Percentiles rank a stretch among this genome's conserved stretches.
Evolutionary conservation across 2,113 vertebrate species (phyloP).

Genomic region (Peromyscus leucopus): DNA sequence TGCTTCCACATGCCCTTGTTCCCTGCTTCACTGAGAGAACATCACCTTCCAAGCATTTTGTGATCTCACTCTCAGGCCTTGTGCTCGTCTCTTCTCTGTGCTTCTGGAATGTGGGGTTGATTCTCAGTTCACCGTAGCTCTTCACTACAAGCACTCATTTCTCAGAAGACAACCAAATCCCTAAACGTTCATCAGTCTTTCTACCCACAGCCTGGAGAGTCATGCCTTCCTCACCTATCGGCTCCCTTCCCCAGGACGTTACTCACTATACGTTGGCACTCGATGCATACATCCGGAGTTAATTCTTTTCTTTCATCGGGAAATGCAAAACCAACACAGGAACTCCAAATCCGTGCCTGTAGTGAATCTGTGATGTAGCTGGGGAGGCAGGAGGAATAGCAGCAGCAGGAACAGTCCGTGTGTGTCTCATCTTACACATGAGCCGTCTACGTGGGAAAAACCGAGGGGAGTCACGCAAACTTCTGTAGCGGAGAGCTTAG

Average conservation of each 20-base stretch:
- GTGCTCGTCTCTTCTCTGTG: background rate
- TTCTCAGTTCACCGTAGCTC: background rate
- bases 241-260: background rate
- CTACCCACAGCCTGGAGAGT: background rate
- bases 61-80: background rate
- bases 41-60: background rate
- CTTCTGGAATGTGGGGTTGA: background rate
- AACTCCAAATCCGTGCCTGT: background rate
- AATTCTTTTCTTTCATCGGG: constrained; percentile 43
- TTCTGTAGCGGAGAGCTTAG: background rate
- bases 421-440: background rate
- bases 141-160: background rate
- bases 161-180: background rate
- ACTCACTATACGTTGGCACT: background rate
- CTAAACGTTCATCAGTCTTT: background rate
- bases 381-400: background rate
- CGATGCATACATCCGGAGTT: background rate
- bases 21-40: background rate
- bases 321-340: background rate
- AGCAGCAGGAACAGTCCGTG: background rate
- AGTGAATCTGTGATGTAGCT: background rate
- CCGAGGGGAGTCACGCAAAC: background rate
- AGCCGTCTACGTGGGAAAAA: background rate
- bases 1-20: background rate
- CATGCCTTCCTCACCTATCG: background rate